Evolutionary conservation across 1,140 invertebrate genomes (phyloP), one percentile per base, ranked within the genome.

Genomic region (Orius insidiosus): DNA sequence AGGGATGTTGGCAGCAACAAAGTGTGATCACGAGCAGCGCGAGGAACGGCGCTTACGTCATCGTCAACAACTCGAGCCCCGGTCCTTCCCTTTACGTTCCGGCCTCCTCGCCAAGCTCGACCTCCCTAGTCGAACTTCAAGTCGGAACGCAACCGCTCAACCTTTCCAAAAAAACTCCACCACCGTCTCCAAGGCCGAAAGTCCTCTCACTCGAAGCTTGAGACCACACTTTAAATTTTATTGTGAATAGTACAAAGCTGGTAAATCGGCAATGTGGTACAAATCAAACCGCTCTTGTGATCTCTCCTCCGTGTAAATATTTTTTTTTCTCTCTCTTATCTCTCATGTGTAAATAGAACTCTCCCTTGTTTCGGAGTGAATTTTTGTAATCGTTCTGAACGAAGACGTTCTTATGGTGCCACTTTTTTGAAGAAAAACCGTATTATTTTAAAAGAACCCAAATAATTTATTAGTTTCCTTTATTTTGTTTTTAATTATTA

Each of bases 141-240:
- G 80, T 85, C 49, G 80, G 79, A 58, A 79, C 81, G 48, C 81
- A 85, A 59, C 83, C 85, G 31, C 65, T 88, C 35, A 88, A 88
- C 66, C 70, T 88, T 43, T 87, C 83, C 55, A 87, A 86, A 66
- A 87, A 88, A 62, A 82, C 83, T 49, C 80, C 83, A 48, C 80
- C 80, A 53, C 80, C 83, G 51, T 75, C 76, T 49, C 76, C 76
- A 10, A 31, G 40, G 60, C 61, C 14, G 55, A 73, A 71, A 53
- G 67, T 68, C 0, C 60, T 72, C 5, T 69, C 66, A 14, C 62
- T 73, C 54, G 71, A 72, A 56, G 71, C 71, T 62, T 74, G 62
- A 65, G 58, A 40, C 45, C 42, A 33, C 42, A 8, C 43, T 49
- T 18, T 37, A 48, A 38, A 50, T 51, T 19, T 40, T 13, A 15